Conservation (phyloP, 2,888 invertebrate species). For the Agonopterix alstromeriana region DNA sequence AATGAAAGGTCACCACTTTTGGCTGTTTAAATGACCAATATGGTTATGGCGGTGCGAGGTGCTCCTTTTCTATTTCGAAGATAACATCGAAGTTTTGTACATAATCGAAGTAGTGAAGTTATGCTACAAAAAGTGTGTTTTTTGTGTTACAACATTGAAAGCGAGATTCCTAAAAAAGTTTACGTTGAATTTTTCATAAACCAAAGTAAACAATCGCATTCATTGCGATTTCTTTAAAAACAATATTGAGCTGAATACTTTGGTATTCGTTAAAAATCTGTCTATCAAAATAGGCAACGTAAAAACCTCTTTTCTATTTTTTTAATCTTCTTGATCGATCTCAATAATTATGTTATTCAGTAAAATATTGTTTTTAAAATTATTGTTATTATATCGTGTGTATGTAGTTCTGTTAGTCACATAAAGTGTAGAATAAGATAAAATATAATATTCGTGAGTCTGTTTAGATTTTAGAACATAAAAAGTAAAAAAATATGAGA, state of each 20-base stretch:
- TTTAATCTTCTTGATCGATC: too few species aligned
- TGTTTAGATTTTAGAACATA: conserved; percentile 52
- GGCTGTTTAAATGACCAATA: too few species aligned
- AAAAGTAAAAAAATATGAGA: conserved; percentile 42
- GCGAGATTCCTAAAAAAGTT: conserved; percentile 14
- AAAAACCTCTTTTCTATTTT: too few species aligned
- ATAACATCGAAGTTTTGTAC: not conserved
- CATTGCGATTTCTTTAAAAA: conserved; percentile 16
- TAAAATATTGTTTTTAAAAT: too few species aligned
- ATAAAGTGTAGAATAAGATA: conserved; percentile 36
- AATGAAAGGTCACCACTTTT: too few species aligned
- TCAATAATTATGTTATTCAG: too few species aligned
- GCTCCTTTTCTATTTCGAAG: not conserved
- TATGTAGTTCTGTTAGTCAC: conserved; percentile 55
- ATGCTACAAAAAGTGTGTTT: not conserved
- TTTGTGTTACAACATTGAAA: conserved; percentile 41
- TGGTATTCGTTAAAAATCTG: too few species aligned
- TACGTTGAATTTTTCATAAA: not conserved
- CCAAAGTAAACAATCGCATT: conserved; percentile 12
- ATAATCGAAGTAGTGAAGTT: not conserved
- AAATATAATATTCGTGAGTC: conserved; percentile 30
- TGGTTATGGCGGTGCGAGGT: not conserved
- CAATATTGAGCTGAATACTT: conserved; percentile 2
- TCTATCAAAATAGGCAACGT: too few species aligned
- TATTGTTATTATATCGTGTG: conserved; percentile 1